Evolutionary conservation across 2,888 invertebrate species (phyloP).

Genomic region (Nasonovia ribisnigri): DNA sequence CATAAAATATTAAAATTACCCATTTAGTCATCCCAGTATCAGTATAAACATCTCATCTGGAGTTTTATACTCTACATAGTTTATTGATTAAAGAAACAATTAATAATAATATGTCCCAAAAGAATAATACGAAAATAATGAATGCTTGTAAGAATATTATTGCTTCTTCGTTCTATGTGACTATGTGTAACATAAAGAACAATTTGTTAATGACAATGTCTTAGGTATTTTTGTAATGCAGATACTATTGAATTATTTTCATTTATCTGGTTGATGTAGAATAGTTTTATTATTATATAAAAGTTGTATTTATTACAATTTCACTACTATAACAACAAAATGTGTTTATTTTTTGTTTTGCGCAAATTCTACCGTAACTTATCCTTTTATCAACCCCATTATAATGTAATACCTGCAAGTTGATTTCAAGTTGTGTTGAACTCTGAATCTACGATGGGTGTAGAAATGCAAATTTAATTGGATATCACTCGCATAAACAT

Average conservation of each 20-base stretch:
- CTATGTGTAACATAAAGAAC: neutral
- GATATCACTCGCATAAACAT: neutral
- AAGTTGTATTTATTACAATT: neutral
- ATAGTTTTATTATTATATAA: neutral
- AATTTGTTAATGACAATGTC: neutral
- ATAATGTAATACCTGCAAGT: neutral
- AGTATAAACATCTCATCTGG: neutral
- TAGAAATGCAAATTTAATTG: neutral
- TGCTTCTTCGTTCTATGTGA: neutral
- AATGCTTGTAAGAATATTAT: neutral
- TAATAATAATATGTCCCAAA: neutral
- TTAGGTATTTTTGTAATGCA: neutral
- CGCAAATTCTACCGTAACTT: neutral
- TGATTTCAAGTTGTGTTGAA: neutral
- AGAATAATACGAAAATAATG: no score
- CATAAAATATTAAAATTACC: no score
- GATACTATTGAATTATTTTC: neutral
- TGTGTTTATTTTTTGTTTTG: neutral
- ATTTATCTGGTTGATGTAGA: neutral
- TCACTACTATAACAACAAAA: neutral
- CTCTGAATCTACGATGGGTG: neutral
- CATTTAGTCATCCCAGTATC: neutral
- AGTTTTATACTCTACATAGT: neutral
- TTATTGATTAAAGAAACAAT: neutral
- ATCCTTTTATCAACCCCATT: neutral